Conservation (phyloP, 1,140 invertebrate species). For the Grapholita molesta region DNA sequence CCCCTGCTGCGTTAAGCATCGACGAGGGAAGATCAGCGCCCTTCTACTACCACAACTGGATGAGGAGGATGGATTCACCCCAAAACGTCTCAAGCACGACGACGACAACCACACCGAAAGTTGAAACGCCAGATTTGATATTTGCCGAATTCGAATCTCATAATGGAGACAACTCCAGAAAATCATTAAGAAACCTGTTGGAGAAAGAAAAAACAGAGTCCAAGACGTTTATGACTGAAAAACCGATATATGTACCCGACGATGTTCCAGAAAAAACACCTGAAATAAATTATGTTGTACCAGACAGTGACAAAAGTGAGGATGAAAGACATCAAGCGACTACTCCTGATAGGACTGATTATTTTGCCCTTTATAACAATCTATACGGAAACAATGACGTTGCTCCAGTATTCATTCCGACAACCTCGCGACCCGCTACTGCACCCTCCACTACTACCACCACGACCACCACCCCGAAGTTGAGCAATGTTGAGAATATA, state of each 20-base stretch:
- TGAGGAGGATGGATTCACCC: slow-evolving; percentile 58
- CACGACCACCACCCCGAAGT: slow-evolving; percentile 21
- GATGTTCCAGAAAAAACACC: slow-evolving; percentile 34
- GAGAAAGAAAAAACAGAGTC: slow-evolving; percentile 53
- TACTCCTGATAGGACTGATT: slow-evolving; percentile 37
- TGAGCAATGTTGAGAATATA: slow-evolving; percentile 55
- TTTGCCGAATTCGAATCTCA: slow-evolving; percentile 69
- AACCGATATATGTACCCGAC: slow-evolving; percentile 60
- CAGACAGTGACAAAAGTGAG: neutral
- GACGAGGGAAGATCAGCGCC: slow-evolving; percentile 52
- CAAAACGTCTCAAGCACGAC: slow-evolving; percentile 39
- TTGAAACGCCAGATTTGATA: slow-evolving; percentile 64
- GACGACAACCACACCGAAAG: slow-evolving; percentile 37
- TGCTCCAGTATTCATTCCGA: slow-evolving; percentile 43
- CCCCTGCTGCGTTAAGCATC: slow-evolving; percentile 24
- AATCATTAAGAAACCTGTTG: slow-evolving; percentile 62
- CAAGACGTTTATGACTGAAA: slow-evolving; percentile 39
- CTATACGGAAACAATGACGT: slow-evolving; percentile 39
- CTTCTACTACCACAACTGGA: slow-evolving; percentile 71
- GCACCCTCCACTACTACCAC: slow-evolving; percentile 6
- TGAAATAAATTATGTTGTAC: slow-evolving; percentile 25
- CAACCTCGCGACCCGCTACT: slow-evolving; percentile 22
- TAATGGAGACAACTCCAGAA: slow-evolving; percentile 44
- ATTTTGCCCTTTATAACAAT: slow-evolving; percentile 50
- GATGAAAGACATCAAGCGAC: slow-evolving; percentile 18